Conservation (phyloP, 30 jellyfish, hydroid and myxozoan genomes). For the Turritopsis dohrnii region DNA sequence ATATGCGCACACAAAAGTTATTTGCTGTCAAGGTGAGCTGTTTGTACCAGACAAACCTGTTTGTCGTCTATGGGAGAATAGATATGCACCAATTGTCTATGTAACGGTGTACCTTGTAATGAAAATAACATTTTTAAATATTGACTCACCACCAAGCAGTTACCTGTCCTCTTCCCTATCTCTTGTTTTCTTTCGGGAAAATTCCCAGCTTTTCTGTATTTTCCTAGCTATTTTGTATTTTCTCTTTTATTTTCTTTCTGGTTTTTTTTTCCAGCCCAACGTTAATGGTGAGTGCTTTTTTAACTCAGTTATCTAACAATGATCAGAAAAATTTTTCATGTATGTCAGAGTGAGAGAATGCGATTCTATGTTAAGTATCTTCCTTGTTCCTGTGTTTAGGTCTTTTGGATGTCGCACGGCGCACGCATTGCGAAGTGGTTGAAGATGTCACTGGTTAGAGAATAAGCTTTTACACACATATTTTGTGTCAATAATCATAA, state of each 20-base stretch:
- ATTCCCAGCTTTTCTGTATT: too few relatives aligned
- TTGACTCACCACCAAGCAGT: not conserved
- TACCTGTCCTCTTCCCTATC: too few relatives aligned
- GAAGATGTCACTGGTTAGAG: constrained; percentile 74
- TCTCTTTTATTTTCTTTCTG: too few relatives aligned
- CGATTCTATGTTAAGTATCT: not conserved
- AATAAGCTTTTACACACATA: not conserved
- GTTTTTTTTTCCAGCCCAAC: constrained; percentile 54
- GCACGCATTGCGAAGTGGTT: constrained; percentile 69
- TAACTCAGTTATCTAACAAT: not conserved
- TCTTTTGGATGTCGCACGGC: constrained; percentile 77
- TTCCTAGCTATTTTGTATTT: too few relatives aligned
- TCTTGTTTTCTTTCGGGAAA: too few relatives aligned
- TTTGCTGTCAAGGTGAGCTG: constrained; percentile 75
- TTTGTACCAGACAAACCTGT: too few relatives aligned
- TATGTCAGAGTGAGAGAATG: too few relatives aligned
- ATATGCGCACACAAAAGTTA: constrained; percentile 86
- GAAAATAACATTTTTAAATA: not conserved
- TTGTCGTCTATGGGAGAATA: too few relatives aligned
- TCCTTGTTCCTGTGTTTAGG: constrained; percentile 32
- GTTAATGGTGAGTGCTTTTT: constrained; percentile 65
- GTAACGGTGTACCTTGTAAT: not conserved
- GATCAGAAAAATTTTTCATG: too few relatives aligned
- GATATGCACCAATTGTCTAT: too few relatives aligned
- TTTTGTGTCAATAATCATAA: too few relatives aligned